phyloP scores from a whole-genome alignment of 1,140 invertebrate species.

The Pachyrhynchus sulphureomaculatus region DNA sequence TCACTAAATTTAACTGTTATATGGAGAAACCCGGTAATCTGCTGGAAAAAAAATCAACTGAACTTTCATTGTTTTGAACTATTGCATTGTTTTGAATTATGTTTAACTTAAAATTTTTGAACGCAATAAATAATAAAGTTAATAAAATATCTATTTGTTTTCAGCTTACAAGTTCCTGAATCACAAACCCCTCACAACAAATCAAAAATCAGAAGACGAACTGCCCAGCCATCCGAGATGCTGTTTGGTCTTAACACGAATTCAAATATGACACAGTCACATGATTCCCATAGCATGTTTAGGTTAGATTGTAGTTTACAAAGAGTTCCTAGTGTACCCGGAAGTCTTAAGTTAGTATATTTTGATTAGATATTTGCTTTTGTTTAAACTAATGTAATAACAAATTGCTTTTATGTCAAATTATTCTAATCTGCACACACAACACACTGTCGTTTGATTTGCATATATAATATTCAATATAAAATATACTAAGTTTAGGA shows the following conservation, averaged over 20 bases:
- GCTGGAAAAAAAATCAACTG: too few relatives aligned
- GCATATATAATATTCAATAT: not conserved
- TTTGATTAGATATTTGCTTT: slow-evolving; percentile 9
- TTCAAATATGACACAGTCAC: slow-evolving; percentile 37
- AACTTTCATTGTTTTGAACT: too few relatives aligned
- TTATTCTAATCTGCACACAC: too few relatives aligned
- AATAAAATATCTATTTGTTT: too few relatives aligned
- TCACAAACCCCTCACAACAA: slow-evolving; percentile 39
- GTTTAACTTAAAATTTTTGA: too few relatives aligned
- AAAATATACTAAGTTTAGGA: too few relatives aligned
- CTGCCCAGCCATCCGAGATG: slow-evolving; percentile 67
- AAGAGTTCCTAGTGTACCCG: slow-evolving; percentile 69
- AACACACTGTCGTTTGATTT: too few relatives aligned
- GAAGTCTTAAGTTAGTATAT: slow-evolving; percentile 59
- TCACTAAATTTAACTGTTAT: too few relatives aligned
- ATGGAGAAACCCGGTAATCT: too few relatives aligned
- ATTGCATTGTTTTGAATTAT: too few relatives aligned
- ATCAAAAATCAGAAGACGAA: slow-evolving; percentile 65
- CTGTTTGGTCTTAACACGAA: slow-evolving; percentile 58
- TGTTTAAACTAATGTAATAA: not conserved
- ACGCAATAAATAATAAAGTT: too few relatives aligned
- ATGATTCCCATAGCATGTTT: slow-evolving; percentile 31
- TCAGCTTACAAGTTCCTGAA: slow-evolving; percentile 37
- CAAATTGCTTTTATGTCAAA: too few relatives aligned
- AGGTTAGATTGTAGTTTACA: slow-evolving; percentile 55